Conservation (phyloP, 2,888 invertebrate genomes). For the Coenonympha glycerion region DNA sequence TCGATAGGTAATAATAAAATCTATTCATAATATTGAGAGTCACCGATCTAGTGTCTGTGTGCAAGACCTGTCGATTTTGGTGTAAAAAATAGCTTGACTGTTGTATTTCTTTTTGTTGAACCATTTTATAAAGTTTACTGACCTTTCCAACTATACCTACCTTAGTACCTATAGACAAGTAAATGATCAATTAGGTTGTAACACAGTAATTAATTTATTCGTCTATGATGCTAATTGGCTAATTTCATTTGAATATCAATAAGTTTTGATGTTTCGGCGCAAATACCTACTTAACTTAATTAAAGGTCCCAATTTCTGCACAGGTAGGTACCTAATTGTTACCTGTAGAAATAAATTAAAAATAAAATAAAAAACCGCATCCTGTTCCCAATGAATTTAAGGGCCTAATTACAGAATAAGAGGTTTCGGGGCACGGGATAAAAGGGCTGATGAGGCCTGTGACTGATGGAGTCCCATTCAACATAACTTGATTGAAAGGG, state of each 20-base stretch:
- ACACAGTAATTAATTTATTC: too few relatives aligned
- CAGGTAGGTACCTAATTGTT: too few relatives aligned
- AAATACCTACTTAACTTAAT: background rate
- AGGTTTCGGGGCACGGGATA: conserved; percentile 45
- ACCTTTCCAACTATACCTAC: too few relatives aligned
- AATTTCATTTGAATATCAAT: too few relatives aligned
- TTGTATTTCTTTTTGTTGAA: too few relatives aligned
- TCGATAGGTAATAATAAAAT: conserved; percentile 30
- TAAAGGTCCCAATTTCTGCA: background rate
- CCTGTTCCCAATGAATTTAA: conserved; percentile 53
- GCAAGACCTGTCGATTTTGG: conserved; percentile 2
- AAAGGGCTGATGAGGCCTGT: conserved; percentile 49
- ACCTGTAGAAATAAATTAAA: conserved; percentile 5
- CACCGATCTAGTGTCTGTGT: background rate
- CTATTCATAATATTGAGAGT: conserved; percentile 30
- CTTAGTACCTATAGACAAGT: too few relatives aligned
- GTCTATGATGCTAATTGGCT: background rate
- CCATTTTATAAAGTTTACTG: too few relatives aligned
- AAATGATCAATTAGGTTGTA: too few relatives aligned
- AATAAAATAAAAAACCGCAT: conserved; percentile 38
- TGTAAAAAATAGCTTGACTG: too few relatives aligned
- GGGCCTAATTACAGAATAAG: conserved; percentile 62
- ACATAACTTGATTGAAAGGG: conserved; percentile 59
- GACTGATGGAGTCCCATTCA: conserved; percentile 65
- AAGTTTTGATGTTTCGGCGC: too few relatives aligned